Base-by-base conservation (phyloP, 2,797 vertebrate genomes). In the Molothrus ater region DNA sequence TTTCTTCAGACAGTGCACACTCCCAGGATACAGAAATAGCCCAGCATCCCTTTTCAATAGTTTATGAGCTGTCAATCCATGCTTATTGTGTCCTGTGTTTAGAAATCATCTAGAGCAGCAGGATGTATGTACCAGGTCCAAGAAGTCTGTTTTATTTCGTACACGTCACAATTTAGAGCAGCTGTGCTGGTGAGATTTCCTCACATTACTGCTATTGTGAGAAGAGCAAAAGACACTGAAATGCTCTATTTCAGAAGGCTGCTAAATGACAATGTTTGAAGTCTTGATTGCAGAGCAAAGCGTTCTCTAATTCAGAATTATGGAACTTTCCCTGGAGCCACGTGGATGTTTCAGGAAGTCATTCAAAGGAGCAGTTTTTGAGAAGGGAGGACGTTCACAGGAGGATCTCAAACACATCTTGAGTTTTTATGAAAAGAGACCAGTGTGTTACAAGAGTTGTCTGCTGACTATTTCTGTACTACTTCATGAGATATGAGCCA, bases 61-160 rank as follows among this genome's bases (percentile, higher is more conserved):
- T 92, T 95, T 69, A 76, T 68, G 84, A 87, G 88, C 71, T 91
- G 92, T 71, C 94, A 87, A 86, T 54, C 76, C 84, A 64, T 87
- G 86, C 74, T 95, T 29, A 56, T 64, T 91, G 78, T 68, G 80
- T 47, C 83, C 86, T 61, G 71, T 92, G 79, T 84, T 92, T 80
- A 91, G 86, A 91, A 92, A 82, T 50, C 71, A 71, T 63, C 70
- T 66, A 29, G 68, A 94, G 64, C 93, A 94, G 93, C 90, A 89
- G 94, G 93, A 92, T 80, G 42, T 54, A 51, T 22, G 71, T 54
- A 53, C 53, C 32, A 88, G 45, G 34, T 68, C 57, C 86, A 48
- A 51, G 82, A 73, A 87, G 45, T 64, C 74, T 87, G 88, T 73
- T 92, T 92, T 60, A 57, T 89, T 94, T 93, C 3, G 0, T 64